phyloP scores from a whole-genome alignment of 2,113 vertebrate genomes.

The Gnathonemus echidnorhynchus region DNA sequence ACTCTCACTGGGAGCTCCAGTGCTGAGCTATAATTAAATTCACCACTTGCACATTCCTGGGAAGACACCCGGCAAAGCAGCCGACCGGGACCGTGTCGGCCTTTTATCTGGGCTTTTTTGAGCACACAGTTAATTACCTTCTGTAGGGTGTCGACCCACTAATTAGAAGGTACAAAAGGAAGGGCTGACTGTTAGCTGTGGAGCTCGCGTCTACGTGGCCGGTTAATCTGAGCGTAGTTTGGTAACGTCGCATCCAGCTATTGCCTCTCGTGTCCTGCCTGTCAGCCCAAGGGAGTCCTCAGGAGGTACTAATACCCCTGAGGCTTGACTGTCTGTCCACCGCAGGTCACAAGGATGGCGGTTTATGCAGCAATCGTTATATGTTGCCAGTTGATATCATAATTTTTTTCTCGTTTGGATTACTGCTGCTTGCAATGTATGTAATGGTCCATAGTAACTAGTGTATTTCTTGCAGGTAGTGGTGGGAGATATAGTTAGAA shows the following conservation, averaged over 20 bases:
- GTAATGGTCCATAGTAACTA: slow-evolving; percentile 54
- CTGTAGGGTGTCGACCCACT: slow-evolving; percentile 4
- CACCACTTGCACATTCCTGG: background rate
- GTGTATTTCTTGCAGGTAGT: slow-evolving; percentile 89
- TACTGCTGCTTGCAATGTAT: background rate
- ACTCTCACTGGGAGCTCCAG: background rate
- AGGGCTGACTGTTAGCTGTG: background rate
- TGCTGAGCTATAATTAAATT: slow-evolving; percentile 10
- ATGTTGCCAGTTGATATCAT: background rate
- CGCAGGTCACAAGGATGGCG: background rate
- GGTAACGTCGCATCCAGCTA: background rate
- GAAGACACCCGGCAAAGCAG: background rate
- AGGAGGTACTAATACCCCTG: background rate
- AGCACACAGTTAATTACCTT: slow-evolving; percentile 11
- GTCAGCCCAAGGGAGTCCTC: background rate
- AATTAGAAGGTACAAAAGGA: slow-evolving; percentile 13
- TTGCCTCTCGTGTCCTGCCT: background rate
- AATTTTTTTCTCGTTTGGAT: background rate
- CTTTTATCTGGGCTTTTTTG: slow-evolving; percentile 12
- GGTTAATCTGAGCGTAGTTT: background rate
- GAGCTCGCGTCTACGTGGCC: background rate
- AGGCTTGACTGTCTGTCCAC: background rate
- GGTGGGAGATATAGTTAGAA: slow-evolving; percentile 96
- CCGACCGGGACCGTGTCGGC: background rate
- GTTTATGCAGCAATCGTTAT: background rate